phyloP scores from a whole-genome alignment of 2,888 invertebrate species.

The Polia nebulosa region DNA sequence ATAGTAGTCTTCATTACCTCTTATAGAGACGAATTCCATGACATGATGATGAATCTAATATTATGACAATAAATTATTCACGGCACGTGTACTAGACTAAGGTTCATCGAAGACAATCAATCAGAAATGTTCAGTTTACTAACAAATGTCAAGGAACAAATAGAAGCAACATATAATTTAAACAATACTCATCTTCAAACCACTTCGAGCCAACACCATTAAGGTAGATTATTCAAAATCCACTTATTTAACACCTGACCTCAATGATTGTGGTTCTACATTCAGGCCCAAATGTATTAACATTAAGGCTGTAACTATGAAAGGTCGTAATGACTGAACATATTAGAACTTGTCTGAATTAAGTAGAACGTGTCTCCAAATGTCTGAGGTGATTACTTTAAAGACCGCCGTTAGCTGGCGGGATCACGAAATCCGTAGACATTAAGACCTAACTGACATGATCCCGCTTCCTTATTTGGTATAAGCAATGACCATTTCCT shows the following conservation, averaged over 20 bases:
- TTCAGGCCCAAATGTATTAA: constrained; percentile 57
- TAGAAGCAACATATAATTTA: constrained; percentile 24
- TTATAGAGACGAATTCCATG: constrained; percentile 13
- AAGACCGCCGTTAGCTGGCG: constrained; percentile 71
- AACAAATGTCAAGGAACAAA: constrained; percentile 30
- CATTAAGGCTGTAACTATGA: constrained; percentile 66
- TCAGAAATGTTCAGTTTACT: constrained; percentile 17
- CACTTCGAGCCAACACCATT: constrained; percentile 43
- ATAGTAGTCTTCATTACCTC: not conserved
- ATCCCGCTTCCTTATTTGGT: constrained; percentile 70
- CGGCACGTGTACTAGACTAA: constrained; percentile 21
- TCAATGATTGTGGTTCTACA: constrained; percentile 63
- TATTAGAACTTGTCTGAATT: constrained; percentile 76
- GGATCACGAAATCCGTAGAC: constrained; percentile 72
- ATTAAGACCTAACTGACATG: constrained; percentile 72
- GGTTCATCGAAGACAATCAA: constrained; percentile 31
- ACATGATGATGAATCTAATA: constrained; percentile 6
- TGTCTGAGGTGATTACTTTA: constrained; percentile 73
- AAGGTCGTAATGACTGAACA: constrained; percentile 70
- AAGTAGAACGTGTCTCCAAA: constrained; percentile 73
- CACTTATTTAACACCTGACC: constrained; percentile 62
- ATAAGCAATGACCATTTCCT: constrained; percentile 72
- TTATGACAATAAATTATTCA: constrained; percentile 25
- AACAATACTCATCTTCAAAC: constrained; percentile 32
- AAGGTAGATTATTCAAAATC: constrained; percentile 55